These are phyloP conservation scores for Andrena chrysosceles DNA, from an alignment of 2,888 invertebrate species.

Conservation along the genomic window DNA sequence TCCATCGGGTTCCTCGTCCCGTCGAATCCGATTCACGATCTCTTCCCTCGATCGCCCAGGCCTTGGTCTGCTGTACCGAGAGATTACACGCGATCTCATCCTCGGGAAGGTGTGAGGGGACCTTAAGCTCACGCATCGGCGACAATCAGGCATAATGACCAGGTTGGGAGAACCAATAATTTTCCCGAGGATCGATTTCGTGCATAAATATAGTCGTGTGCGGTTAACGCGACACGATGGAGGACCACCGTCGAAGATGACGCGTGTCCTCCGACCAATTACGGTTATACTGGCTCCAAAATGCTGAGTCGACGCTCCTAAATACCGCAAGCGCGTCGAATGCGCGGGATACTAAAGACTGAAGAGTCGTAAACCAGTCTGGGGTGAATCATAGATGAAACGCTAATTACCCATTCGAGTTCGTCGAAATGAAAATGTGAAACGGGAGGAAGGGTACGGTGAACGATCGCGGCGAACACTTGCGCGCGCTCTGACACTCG, in stretches of 20 bases:
- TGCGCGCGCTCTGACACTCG: conserved; percentile 36
- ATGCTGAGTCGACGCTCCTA: conserved; percentile 10
- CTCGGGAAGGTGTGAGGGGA: conserved; percentile 20
- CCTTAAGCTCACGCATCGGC: conserved; percentile 34
- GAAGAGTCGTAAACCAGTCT: neutral
- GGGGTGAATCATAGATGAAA: neutral
- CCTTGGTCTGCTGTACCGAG: neutral
- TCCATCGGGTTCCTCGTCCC: neutral
- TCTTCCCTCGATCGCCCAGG: neutral
- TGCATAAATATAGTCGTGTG: conserved; percentile 56
- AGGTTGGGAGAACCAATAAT: conserved; percentile 58
- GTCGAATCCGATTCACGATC: neutral
- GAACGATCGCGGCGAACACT: neutral
- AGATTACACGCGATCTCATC: neutral
- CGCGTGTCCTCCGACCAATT: conserved; percentile 72
- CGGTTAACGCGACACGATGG: conserved; percentile 50
- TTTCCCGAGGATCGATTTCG: conserved; percentile 45
- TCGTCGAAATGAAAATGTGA: neutral
- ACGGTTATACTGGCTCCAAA: conserved; percentile 27
- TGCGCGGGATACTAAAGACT: neutral
- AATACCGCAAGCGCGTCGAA: conserved; percentile 2
- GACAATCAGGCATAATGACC: conserved; percentile 45
- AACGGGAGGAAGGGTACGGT: neutral
- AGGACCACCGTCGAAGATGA: conserved; percentile 69
- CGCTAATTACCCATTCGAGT: conserved; percentile 1